Conservation (phyloP, 1,140 invertebrate species). For the Trichoplusia ni region DNA sequence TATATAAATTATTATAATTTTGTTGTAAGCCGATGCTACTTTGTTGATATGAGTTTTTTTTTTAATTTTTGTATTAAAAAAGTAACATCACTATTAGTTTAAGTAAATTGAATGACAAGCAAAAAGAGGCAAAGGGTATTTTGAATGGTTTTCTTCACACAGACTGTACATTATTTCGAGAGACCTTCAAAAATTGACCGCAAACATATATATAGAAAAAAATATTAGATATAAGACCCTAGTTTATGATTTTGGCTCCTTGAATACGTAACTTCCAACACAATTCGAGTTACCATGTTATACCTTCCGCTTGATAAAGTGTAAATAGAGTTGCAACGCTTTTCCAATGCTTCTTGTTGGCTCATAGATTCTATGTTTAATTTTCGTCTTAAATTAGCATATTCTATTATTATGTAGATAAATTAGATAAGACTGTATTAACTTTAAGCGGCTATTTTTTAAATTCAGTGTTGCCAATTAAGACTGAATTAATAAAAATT, state of each 20-base stretch:
- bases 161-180: slow-evolving; percentile 71
- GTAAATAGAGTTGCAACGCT: slow-evolving; percentile 64
- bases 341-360: slow-evolving; percentile 38
- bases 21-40: slow-evolving; percentile 48
- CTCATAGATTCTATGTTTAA: background rate
- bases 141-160: slow-evolving; percentile 71
- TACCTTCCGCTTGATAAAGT: slow-evolving; percentile 64
- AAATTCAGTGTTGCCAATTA: slow-evolving; percentile 70
- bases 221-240: slow-evolving; percentile 51
- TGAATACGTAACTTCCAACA: slow-evolving; percentile 61
- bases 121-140: slow-evolving; percentile 75
- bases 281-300: slow-evolving; percentile 77
- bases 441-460: slow-evolving; percentile 35
- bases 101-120: slow-evolving; percentile 64
- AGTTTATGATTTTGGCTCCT: slow-evolving; percentile 48
- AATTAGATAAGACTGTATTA: slow-evolving; percentile 50
- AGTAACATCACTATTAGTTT: slow-evolving; percentile 46
- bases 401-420: slow-evolving; percentile 37
- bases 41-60: slow-evolving; percentile 43
- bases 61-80: slow-evolving; percentile 44
- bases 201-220: slow-evolving; percentile 52
- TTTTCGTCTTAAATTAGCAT: slow-evolving; percentile 19
- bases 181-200: slow-evolving; percentile 72
- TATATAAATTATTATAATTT: slow-evolving; percentile 61
- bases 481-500: slow-evolving; percentile 68